phyloP scores from a whole-genome alignment of 2,888 invertebrate species.

The Scaeva pyrastri region DNA sequence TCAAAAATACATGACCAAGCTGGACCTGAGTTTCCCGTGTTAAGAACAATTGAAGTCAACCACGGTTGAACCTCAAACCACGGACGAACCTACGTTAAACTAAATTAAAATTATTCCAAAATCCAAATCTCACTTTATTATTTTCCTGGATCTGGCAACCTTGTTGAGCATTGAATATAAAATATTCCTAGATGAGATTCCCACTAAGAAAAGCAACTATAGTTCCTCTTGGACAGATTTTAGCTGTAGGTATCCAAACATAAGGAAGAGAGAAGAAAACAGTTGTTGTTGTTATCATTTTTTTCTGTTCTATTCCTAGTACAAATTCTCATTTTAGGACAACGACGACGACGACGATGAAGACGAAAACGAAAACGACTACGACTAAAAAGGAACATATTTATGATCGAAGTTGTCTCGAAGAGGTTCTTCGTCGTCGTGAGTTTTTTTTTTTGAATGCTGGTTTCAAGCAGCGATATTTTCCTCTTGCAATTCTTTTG shows the following conservation, averaged over 20 bases:
- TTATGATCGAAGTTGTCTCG: conserved; percentile 31
- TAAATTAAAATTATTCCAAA: neutral
- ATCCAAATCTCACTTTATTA: neutral
- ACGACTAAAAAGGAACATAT: conserved; percentile 55
- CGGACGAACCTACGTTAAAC: too few relatives aligned
- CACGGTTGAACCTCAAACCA: too few relatives aligned
- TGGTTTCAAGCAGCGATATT: conserved; percentile 16
- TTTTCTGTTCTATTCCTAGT: conserved; percentile 12
- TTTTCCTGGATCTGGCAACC: neutral
- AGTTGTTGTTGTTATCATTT: neutral
- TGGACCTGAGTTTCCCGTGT: too few relatives aligned
- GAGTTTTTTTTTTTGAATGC: conserved; percentile 9
- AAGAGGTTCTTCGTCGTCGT: conserved; percentile 36
- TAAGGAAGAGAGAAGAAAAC: conserved; percentile 33
- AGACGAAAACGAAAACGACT: neutral
- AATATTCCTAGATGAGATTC: conserved; percentile 1
- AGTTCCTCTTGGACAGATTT: conserved; percentile 23
- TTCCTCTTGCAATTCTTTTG: conserved; percentile 59
- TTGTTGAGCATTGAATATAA: neutral
- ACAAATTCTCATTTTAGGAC: conserved; percentile 26
- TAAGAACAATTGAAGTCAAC: too few relatives aligned
- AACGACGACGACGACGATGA: neutral
- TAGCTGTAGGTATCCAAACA: conserved; percentile 32
- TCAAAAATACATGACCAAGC: too few relatives aligned
- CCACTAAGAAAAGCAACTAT: conserved; percentile 6